These are phyloP conservation scores for Rhagonycha fulva DNA, from an alignment of 2,888 invertebrate genomes.

Conservation along the genomic window DNA sequence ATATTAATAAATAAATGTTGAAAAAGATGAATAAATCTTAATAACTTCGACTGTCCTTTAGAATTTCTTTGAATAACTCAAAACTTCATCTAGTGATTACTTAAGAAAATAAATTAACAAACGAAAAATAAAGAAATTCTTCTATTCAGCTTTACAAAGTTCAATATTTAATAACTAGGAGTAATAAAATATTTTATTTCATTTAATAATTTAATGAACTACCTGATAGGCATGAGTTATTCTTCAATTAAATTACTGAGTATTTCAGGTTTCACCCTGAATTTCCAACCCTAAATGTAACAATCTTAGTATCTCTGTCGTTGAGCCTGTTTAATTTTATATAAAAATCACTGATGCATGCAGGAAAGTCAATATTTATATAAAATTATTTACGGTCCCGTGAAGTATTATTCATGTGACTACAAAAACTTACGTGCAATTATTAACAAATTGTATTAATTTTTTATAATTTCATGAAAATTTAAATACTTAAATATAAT, in stretches of 20 bases:
- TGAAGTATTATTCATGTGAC: not conserved
- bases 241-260: not conserved
- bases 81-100: not conserved
- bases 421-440: not conserved
- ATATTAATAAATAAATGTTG: not conserved
- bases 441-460: too few species aligned
- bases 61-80: too few species aligned
- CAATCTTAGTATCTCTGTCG: not conserved
- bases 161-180: not conserved
- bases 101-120: too few species aligned
- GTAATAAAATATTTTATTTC: not conserved
- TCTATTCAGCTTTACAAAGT: too few species aligned
- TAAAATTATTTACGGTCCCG: too few species aligned
- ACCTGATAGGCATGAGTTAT: not conserved
- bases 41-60: not conserved
- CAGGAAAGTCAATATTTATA: not conserved
- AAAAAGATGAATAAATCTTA: not conserved
- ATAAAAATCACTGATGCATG: not conserved
- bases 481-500: too few species aligned
- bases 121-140: too few species aligned
- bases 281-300: not conserved
- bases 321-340: not conserved
- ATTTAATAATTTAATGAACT: not conserved
- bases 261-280: not conserved
- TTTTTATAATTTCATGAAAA: too few species aligned